Base-by-base conservation (phyloP, 2,888 invertebrate species). In the Folsomia manolachei region DNA sequence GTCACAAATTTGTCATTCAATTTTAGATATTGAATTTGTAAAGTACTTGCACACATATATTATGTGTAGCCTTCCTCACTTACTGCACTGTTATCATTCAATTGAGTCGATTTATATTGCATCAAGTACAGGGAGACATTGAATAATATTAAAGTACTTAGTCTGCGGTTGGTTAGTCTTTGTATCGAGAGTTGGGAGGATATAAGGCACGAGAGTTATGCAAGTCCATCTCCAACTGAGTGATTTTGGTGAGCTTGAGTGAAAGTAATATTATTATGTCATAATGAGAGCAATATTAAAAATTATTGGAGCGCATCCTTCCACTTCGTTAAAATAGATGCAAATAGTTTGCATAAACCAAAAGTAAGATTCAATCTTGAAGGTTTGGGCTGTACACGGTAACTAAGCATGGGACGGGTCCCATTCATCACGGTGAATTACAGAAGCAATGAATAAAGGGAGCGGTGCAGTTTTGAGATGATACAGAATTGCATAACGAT, bases 271-370 rank as follows among this genome's bases (percentile, higher is more conserved):
- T 61, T 71, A 76, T 74, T 74, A 74, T 74, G 74, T 76, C 74
- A 76, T 74, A 72, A 74, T 21, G 62, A 70, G 27, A 7, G 56
- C 62, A 71, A 73, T 70, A 69, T 69, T 72, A 61, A 63, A 71
- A 76, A 69, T 76, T 76, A 76, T 76, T 76, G 76, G 76, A 76
- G 76, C 76, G 76, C 70, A 76, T 74, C 74, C 60, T 14, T 62
- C 62, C 4, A 2, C 60, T 60, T 21, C 7, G 60, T 51, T 11
- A 9, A 51, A 51, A 11, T 51, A 60, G 7, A 60, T 7, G 21
- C 60, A 19, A 60, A 60, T 14, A 9, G 39, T 39, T 4, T 39
- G 39, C 39, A 39, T 39, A 39, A 4, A 14, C 39, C 39, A 39
- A 4, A 39, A n/a, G n/a, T n/a, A 4, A 39, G 39, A 39, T 39